These are phyloP conservation scores for Centropristis striata DNA, from an alignment of 2,113 vertebrate genomes.

Conservation along the genomic window DNA sequence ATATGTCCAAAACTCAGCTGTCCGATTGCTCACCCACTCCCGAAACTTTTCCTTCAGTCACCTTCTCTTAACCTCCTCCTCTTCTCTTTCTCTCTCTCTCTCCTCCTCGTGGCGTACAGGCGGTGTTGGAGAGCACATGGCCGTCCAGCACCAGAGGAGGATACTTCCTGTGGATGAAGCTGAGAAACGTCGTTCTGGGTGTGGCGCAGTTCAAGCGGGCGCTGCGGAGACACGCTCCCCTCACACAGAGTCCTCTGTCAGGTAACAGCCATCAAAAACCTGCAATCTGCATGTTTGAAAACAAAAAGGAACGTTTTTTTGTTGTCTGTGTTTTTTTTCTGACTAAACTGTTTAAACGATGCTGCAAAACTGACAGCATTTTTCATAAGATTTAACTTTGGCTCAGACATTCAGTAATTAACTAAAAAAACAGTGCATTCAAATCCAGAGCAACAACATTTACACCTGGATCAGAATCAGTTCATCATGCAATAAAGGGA, in stretches of 20 bases:
- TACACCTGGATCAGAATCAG: too few relatives aligned
- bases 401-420: too few relatives aligned
- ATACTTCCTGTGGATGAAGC: conserved; percentile 98
- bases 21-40: too few relatives aligned
- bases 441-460: too few relatives aligned
- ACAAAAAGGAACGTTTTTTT: background rate
- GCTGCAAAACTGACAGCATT: too few relatives aligned
- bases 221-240: conserved; percentile 86
- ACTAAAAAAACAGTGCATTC: too few relatives aligned
- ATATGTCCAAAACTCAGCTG: too few relatives aligned
- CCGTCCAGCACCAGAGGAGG: conserved; percentile 96
- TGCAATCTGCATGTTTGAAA: background rate
- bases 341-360: background rate
- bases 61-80: background rate
- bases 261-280: conserved; percentile 77
- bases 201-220: conserved; percentile 95
- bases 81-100: conserved; percentile 40
- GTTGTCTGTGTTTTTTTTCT: background rate
- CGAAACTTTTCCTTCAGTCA: background rate
- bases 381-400: too few relatives aligned
- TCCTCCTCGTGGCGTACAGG: conserved; percentile 80
- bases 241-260: conserved; percentile 87
- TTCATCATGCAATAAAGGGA: too few relatives aligned
- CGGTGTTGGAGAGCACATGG: conserved; percentile 98
- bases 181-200: conserved; percentile 95